Percentiles rank a stretch among this genome's conserved stretches.
phyloP scores from a whole-genome alignment of 2,888 invertebrate genomes.

The Malthinus seriepunctatus region DNA sequence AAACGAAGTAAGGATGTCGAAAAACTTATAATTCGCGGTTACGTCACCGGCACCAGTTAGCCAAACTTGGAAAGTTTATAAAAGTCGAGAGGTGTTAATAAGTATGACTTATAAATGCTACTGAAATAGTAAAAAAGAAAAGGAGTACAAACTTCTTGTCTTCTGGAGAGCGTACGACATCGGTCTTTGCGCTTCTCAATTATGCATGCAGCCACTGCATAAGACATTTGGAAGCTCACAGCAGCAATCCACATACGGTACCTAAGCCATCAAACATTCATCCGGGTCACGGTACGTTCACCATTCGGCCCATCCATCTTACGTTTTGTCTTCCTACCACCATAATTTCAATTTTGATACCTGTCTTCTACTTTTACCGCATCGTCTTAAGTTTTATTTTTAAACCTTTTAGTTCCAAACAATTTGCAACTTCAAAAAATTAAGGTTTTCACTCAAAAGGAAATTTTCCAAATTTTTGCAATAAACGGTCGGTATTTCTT shows the following conservation, averaged over 20 bases:
- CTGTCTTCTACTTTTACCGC: conserved; percentile 16
- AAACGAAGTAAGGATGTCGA: conserved; percentile 28
- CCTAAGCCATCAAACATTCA: conserved; percentile 49
- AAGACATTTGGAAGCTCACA: conserved; percentile 46
- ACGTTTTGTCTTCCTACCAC: conserved; percentile 44
- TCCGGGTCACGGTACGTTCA: conserved; percentile 47
- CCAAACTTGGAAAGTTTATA: conserved; percentile 27
- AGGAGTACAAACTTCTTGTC: conserved; percentile 1
- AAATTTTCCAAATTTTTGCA: too few species aligned
- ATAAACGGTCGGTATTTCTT: too few species aligned
- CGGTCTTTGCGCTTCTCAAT: conserved; percentile 40
- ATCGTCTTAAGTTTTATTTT: too few species aligned
- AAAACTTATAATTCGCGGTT: conserved; percentile 27
- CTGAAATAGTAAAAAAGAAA: conserved; percentile 26
- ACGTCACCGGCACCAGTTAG: conserved; percentile 28
- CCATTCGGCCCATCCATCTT: conserved; percentile 44
- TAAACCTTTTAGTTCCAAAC: too few species aligned
- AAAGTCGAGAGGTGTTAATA: conserved; percentile 31
- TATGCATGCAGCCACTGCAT: conserved; percentile 48
- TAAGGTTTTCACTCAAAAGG: too few species aligned
- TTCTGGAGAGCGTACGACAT: conserved; percentile 23
- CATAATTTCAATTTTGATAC: conserved; percentile 21
- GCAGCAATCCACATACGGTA: conserved; percentile 47
- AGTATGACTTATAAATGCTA: conserved; percentile 16
- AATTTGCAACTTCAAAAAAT: too few species aligned